Conservation (phyloP, 2,888 invertebrate genomes). For the Meghimatium bilineatum region DNA sequence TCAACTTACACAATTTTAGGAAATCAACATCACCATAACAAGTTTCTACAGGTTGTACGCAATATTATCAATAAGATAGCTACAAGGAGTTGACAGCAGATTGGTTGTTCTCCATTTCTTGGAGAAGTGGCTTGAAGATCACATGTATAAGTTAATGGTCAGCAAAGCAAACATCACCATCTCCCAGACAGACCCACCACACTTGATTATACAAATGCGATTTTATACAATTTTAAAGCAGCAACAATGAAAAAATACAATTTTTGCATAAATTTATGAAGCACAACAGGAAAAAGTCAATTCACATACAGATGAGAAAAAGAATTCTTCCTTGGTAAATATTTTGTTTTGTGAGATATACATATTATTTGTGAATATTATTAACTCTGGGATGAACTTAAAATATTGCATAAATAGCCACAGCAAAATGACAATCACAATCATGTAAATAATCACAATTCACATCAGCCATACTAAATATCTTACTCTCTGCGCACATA, state of each 20-base stretch:
- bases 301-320: background rate
- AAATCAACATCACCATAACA: too few species aligned
- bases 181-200: too few species aligned
- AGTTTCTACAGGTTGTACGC: too few species aligned
- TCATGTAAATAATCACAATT: background rate
- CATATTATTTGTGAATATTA: background rate
- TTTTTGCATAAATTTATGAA: background rate
- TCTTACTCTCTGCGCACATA: too few species aligned
- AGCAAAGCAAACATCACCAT: background rate
- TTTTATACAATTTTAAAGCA: background rate
- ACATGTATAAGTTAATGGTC: background rate
- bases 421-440: slow-evolving; percentile 5
- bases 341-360: background rate
- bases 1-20: too few species aligned
- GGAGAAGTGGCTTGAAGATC: background rate
- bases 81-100: background rate
- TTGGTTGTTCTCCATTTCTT: too few species aligned
- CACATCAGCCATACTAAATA: slow-evolving; percentile 5
- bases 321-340: background rate
- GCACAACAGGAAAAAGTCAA: background rate
- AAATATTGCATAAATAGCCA: slow-evolving; percentile 25
- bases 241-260: background rate
- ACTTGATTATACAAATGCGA: background rate
- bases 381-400: slow-evolving; percentile 1
- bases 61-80: background rate